phyloP scores from a whole-genome alignment of 2,888 invertebrate species.

The Drosophila koepferae region DNA sequence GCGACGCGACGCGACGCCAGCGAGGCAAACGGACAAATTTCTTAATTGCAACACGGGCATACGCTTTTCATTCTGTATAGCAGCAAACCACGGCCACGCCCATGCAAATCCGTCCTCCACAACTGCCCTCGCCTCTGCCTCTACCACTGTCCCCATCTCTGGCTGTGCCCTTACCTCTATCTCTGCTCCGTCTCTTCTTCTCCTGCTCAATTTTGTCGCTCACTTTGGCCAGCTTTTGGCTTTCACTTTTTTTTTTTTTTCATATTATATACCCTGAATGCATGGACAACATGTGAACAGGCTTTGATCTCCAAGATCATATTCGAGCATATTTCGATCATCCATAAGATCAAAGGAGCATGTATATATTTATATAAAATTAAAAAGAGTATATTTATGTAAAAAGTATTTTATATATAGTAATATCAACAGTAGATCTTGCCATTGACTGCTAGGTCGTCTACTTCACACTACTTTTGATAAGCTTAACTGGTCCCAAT shows the following conservation, averaged over 20 bases:
- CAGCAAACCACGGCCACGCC: slow-evolving; percentile 7
- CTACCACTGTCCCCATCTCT: too few relatives aligned
- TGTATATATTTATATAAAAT: background rate
- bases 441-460: background rate
- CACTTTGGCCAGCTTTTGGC: slow-evolving; percentile 1
- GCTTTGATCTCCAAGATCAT: background rate
- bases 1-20: slow-evolving; percentile 12
- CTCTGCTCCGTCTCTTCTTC: background rate
- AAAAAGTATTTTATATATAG: too few relatives aligned
- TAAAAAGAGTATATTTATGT: too few relatives aligned
- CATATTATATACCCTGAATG: slow-evolving; percentile 7
- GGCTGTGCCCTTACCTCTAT: too few relatives aligned
- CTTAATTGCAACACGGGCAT: slow-evolving; percentile 44
- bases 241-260: background rate
- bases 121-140: background rate
- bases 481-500: background rate
- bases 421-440: background rate
- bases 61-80: slow-evolving; percentile 48
- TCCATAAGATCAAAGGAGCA: background rate
- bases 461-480: background rate
- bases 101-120: background rate
- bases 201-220: background rate
- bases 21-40: slow-evolving; percentile 42
- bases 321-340: background rate
- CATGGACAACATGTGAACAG: background rate